A percentile compares a stretch with the other conserved stretches of the same genome.
These are phyloP conservation scores for Sandelia bainsii DNA, from an alignment of 2,797 vertebrate species.

Conservation along the genomic window DNA sequence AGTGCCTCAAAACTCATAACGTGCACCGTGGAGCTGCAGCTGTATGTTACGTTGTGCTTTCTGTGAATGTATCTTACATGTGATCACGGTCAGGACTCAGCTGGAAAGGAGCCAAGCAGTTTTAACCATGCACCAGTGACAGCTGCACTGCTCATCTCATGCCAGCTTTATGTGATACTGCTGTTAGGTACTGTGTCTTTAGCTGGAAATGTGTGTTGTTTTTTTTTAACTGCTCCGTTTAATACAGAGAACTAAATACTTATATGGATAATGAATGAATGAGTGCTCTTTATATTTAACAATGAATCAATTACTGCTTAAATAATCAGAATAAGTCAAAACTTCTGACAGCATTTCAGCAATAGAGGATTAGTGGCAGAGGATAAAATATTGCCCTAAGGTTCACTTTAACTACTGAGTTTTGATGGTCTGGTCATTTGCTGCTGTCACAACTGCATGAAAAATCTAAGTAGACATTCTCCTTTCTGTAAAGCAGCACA, in stretches of 20 bases:
- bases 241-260: neutral
- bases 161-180: constrained; percentile 16
- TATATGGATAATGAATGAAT: neutral
- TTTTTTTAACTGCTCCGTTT: neutral
- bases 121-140: constrained; percentile 23
- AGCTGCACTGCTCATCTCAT: constrained; percentile 40
- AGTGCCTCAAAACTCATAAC: constrained; percentile 31
- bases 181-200: neutral
- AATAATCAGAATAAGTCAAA: constrained; percentile 23
- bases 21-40: constrained; percentile 33
- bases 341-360: constrained; percentile 7
- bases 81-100: constrained; percentile 10
- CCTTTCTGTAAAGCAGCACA: neutral
- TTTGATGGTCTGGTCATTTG: neutral
- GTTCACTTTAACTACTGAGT: constrained; percentile 1
- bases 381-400: neutral
- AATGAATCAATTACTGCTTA: neutral
- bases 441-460: neutral
- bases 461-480: neutral
- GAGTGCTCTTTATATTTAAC: neutral
- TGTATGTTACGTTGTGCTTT: constrained; percentile 13
- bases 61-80: constrained; percentile 14
- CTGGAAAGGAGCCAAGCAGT: constrained; percentile 39
- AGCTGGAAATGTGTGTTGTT: neutral
- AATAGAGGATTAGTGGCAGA: neutral